Evolutionary conservation across 53 echinoderm and acorn worm genomes (phyloP).

Genomic region (Stichopus horrens): DNA sequence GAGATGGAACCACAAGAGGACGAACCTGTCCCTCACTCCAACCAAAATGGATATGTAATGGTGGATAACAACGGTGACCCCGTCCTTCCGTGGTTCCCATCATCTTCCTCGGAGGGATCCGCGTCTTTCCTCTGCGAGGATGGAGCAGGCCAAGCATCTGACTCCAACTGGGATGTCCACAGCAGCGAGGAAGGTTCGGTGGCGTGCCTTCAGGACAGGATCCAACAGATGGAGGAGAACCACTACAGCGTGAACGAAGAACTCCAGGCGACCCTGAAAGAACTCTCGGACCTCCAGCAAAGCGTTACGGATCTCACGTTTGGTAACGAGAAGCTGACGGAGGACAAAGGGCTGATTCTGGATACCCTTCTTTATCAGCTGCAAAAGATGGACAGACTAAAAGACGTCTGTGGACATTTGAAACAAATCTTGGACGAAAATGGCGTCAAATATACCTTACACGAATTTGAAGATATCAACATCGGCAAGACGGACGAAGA

Average conservation of each 20-base stretch:
- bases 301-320: slow-evolving; percentile 72
- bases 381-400: slow-evolving; percentile 71
- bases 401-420: slow-evolving; percentile 56
- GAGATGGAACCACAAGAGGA: slow-evolving; percentile 55
- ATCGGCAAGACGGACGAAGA: slow-evolving; percentile 56
- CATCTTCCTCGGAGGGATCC: slow-evolving; percentile 86
- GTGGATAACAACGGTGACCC: slow-evolving; percentile 78
- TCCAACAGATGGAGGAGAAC: slow-evolving; percentile 99
- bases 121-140: slow-evolving; percentile 62
- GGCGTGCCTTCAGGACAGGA: slow-evolving; percentile 93
- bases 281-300: slow-evolving; percentile 92
- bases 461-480: slow-evolving; percentile 68
- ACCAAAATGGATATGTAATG: slow-evolving; percentile 72
- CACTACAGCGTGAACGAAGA: slow-evolving; percentile 98
- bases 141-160: slow-evolving; percentile 55
- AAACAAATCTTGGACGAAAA: slow-evolving; percentile 70
- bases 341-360: slow-evolving; percentile 81
- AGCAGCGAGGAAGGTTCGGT: slow-evolving; percentile 96
- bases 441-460: slow-evolving; percentile 66
- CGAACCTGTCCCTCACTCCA: slow-evolving; percentile 44
- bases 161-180: slow-evolving; percentile 91
- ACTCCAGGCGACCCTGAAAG: slow-evolving; percentile 93
- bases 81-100: slow-evolving; percentile 83
- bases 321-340: slow-evolving; percentile 87
- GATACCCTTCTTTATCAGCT: slow-evolving; percentile 80